Conservation (phyloP, 2,113 vertebrate species). For the Macquaria australasica region DNA sequence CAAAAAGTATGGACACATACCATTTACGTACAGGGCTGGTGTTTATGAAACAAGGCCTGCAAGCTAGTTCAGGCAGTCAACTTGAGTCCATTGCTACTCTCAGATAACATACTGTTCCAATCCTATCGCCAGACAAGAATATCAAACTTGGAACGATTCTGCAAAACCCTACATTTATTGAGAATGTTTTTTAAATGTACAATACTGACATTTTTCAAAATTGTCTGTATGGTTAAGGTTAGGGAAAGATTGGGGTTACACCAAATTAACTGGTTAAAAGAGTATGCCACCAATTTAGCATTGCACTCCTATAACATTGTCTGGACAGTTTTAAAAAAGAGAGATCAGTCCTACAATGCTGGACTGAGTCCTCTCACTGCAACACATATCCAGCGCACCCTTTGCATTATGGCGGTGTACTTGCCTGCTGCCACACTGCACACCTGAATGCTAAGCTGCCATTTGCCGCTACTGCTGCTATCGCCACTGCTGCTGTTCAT, state of each 20-base stretch:
- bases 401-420: background rate
- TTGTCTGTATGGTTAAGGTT: background rate
- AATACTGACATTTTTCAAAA: background rate
- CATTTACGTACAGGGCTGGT: constrained; percentile 11
- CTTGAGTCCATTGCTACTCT: background rate
- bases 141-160: background rate
- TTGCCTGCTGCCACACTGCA: background rate
- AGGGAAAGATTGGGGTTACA: background rate
- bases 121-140: background rate
- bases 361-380: background rate
- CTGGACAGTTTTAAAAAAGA: background rate
- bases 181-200: background rate
- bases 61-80: background rate
- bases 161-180: background rate
- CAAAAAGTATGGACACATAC: constrained; percentile 37
- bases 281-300: background rate
- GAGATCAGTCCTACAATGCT: background rate
- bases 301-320: background rate
- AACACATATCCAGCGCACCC: background rate
- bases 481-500: background rate
- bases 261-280: background rate
- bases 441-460: background rate
- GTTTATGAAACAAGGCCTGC: constrained; percentile 47
- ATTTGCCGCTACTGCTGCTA: background rate
- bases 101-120: background rate